Evolutionary conservation across 2,113 vertebrate genomes (phyloP), one percentile per base, ranked within the genome.

Genomic region (Eupsittula cactorum): DNA sequence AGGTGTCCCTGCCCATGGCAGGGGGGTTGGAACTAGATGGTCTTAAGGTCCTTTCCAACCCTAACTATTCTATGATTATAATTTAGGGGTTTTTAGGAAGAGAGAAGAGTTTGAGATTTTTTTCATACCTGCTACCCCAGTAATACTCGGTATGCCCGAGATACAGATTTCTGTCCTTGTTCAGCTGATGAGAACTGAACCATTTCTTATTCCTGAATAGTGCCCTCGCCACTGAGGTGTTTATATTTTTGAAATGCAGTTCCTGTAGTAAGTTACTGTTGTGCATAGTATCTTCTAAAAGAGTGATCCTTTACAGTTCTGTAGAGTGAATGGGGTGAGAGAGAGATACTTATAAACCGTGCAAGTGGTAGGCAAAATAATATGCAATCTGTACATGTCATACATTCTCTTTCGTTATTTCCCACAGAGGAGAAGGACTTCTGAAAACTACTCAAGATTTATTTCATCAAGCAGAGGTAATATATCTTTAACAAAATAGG

Each of bases 401-500:
- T 62, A 46, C 74, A 53, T 75, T 87, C 39, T 95, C 69, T 92
- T 90, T 78, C 71, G 20, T 97, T 97, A 46, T 87, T 96, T 95
- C 49, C 93, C 96, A 88, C 96, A 99, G 99, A 97, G 99, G 99
- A 92, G 99, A 99, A 96, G 99, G 99, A 57, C 98, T 99, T 78
- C 97, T 99, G 96, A 99, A 99, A 98, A 99, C 99, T 68, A 99
- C 98, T 21, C 98, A 99, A 89, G 99, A 99, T 97, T 98, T 99
- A 96, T 99, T 99, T 98, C 98, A 99, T 96, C 99, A 99, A 94
- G 98, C 99, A 64, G 99, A 99, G 99, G 99, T 99, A 98, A 97
- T 46, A 5, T 20, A 47, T 78, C 89, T 89, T 82, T 90, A 90
- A 73, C 16, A 33, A 87, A 92, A 88, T 16, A 88, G 42, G n/a